Evolutionary conservation across 2,888 invertebrate species (phyloP).

Genomic region (Nudaria mundana): DNA sequence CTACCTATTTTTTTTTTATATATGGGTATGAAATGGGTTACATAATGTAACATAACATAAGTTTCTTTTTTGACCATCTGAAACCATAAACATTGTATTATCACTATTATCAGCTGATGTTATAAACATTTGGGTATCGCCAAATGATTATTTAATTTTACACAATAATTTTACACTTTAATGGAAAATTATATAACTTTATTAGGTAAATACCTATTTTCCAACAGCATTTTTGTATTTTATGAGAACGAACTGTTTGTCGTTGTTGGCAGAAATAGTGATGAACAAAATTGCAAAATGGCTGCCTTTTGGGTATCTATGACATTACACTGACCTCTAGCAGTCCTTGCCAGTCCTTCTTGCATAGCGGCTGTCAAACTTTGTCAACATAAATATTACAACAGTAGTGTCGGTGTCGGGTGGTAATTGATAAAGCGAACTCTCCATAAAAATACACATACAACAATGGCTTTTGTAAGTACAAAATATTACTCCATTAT

Average conservation of each 20-base stretch:
- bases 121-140: slow-evolving; percentile 19
- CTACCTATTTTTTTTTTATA: too few species aligned
- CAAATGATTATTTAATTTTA: neutral
- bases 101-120: neutral
- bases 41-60: neutral
- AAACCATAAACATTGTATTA: too few species aligned
- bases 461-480: slow-evolving; percentile 57
- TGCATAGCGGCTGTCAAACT: slow-evolving; percentile 54
- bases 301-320: slow-evolving; percentile 41
- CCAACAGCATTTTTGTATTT: too few species aligned
- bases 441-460: too few species aligned
- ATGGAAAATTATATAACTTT: neutral
- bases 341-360: slow-evolving; percentile 39
- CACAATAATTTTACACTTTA: neutral
- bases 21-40: too few species aligned
- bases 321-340: slow-evolving; percentile 71
- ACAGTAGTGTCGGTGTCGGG: too few species aligned
- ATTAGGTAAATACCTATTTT: neutral
- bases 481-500: slow-evolving; percentile 3
- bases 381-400: slow-evolving; percentile 7
- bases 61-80: too few species aligned
- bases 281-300: slow-evolving; percentile 39
- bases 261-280: too few species aligned
- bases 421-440: too few species aligned
- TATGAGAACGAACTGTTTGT: too few species aligned